These are phyloP conservation scores for Actenoides hombroni DNA, from an alignment of 2,113 vertebrate species.

Conservation along the genomic window DNA sequence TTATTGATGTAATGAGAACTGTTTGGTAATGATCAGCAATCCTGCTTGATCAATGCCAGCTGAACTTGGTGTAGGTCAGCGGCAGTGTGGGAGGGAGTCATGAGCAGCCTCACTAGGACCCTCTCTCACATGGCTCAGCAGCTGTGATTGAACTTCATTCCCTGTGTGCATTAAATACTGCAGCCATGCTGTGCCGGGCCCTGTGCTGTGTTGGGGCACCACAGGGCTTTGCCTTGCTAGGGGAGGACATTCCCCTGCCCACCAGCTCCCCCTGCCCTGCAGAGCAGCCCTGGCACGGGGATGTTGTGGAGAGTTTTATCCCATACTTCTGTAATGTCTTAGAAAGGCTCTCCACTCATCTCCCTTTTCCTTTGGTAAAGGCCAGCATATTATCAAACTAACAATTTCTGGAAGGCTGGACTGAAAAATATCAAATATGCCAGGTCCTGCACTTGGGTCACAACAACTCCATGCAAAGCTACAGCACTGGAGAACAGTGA, in stretches of 20 bases:
- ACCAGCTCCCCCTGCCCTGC: accelerated
- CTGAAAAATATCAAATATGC: neutral
- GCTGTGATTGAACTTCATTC: neutral
- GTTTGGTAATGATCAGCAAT: neutral
- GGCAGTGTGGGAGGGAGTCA: accelerated
- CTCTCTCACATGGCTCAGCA: neutral
- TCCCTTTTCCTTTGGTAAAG: neutral
- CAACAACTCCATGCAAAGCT: neutral
- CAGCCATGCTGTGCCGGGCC: neutral
- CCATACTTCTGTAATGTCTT: neutral
- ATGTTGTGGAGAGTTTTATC: neutral
- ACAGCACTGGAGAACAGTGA: too few species aligned
- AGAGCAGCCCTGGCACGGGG: neutral
- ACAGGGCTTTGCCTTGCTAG: accelerated
- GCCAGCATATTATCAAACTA: neutral
- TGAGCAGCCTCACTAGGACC: neutral
- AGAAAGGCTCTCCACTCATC: neutral
- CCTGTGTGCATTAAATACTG: accelerated
- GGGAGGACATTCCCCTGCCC: neutral
- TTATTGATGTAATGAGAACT: neutral
- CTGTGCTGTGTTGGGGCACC: neutral
- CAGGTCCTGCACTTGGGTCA: neutral
- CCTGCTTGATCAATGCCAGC: slow-evolving; percentile 6
- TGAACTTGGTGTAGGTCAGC: neutral
- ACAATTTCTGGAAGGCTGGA: neutral